phyloP scores from a whole-genome alignment of 1,140 invertebrate genomes.

The Dinothrombium tinctorium region DNA sequence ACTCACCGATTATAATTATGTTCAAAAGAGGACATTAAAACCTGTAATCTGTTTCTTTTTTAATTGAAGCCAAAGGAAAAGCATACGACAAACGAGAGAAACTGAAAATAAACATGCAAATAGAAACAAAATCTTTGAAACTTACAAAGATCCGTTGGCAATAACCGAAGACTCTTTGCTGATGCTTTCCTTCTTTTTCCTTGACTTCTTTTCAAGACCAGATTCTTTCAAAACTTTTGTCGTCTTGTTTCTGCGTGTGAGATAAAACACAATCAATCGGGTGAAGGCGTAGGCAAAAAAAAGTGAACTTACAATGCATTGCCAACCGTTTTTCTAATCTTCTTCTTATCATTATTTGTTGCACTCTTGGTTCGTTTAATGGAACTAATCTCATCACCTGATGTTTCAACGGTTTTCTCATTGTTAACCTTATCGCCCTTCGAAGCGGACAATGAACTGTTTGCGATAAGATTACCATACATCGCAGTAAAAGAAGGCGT shows the following conservation, averaged over 20 bases:
- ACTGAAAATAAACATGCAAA: too few species aligned
- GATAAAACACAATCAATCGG: background rate
- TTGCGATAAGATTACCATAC: background rate
- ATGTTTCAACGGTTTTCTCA: background rate
- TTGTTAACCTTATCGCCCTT: background rate
- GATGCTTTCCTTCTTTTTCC: background rate
- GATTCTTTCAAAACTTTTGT: background rate
- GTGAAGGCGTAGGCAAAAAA: background rate
- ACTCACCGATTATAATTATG: too few species aligned
- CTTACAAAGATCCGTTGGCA: too few species aligned
- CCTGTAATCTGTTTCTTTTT: too few species aligned
- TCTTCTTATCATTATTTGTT: background rate
- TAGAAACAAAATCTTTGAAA: too few species aligned
- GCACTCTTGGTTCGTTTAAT: background rate
- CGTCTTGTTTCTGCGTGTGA: background rate
- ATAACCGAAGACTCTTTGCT: too few species aligned
- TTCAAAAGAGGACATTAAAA: too few species aligned
- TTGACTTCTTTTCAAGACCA: background rate
- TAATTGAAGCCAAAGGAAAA: too few species aligned
- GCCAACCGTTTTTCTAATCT: background rate
- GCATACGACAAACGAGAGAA: too few species aligned
- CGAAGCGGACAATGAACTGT: background rate
- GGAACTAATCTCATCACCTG: background rate
- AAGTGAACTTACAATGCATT: background rate
- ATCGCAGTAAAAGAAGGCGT: slow-evolving; percentile 1